phyloP scores from a whole-genome alignment of 2,113 vertebrate species.

The Bufo bufo region DNA sequence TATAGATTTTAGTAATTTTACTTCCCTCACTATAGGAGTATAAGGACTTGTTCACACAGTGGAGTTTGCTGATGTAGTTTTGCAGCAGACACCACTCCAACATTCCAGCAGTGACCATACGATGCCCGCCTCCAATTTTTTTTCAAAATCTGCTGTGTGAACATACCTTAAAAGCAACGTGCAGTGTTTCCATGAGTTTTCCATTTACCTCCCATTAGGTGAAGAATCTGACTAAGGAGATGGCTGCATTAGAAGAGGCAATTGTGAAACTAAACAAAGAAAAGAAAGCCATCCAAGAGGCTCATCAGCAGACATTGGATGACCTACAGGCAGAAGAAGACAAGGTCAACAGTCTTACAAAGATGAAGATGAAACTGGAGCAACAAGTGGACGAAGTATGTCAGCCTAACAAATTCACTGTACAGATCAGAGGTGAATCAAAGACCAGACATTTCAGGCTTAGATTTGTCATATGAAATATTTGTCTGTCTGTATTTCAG shows the following conservation, averaged over 20 bases:
- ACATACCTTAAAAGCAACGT: too few species aligned
- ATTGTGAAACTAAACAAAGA: slow-evolving; percentile 81
- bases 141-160: too few species aligned
- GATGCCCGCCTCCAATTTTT: too few species aligned
- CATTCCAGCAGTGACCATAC: too few species aligned
- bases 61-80: too few species aligned
- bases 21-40: too few species aligned
- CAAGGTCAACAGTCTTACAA: slow-evolving; percentile 78
- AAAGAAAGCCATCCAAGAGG: slow-evolving; percentile 80
- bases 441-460: not conserved
- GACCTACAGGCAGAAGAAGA: slow-evolving; percentile 82
- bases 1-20: too few species aligned
- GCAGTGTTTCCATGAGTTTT: too few species aligned
- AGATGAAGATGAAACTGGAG: slow-evolving; percentile 79
- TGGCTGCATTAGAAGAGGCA: slow-evolving; percentile 77
- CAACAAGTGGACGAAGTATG: slow-evolving; percentile 81
- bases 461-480: not conserved
- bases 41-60: too few species aligned
- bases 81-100: too few species aligned
- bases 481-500: slow-evolving; percentile 60
- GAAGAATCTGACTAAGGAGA: slow-evolving; percentile 83
- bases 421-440: not conserved
- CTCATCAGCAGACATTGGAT: slow-evolving; percentile 79
- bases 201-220: slow-evolving; percentile 64
- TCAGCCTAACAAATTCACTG: fast-evolving